These are phyloP conservation scores for Tipula lateralis DNA, from an alignment of 2,888 invertebrate genomes.

Conservation along the genomic window DNA sequence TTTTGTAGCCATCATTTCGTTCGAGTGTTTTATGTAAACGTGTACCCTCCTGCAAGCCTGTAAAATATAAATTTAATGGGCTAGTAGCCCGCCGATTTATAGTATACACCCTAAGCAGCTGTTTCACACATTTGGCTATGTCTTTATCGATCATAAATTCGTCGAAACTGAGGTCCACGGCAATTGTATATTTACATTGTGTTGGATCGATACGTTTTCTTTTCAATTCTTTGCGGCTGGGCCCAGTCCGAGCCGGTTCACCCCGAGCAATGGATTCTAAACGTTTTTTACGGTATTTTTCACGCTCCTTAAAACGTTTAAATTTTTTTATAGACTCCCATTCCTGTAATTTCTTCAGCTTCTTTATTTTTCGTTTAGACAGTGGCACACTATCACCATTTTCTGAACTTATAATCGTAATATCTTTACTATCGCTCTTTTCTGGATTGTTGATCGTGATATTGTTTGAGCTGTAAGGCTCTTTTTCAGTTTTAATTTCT, in stretches of 20 bases:
- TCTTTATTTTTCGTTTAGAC: conserved; percentile 63
- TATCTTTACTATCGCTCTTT: neutral
- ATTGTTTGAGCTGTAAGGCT: too few species aligned
- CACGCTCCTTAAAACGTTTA: conserved; percentile 68
- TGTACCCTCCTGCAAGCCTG: conserved; percentile 65
- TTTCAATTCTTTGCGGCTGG: conserved; percentile 76
- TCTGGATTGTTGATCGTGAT: neutral
- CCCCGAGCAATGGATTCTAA: conserved; percentile 66
- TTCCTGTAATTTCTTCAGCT: conserved; percentile 63
- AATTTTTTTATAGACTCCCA: conserved; percentile 66
- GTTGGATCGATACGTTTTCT: conserved; percentile 57
- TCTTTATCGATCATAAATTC: conserved; percentile 86
- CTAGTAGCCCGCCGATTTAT: conserved; percentile 74
- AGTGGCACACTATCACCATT: conserved; percentile 34
- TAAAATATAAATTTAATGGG: conserved; percentile 78
- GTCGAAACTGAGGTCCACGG: conserved; percentile 88
- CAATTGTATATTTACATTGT: conserved; percentile 54
- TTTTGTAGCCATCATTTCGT: conserved; percentile 78
- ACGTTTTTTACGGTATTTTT: conserved; percentile 64
- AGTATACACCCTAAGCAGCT: conserved; percentile 85
- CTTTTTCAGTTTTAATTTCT: too few species aligned
- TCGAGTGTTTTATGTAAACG: conserved; percentile 68
- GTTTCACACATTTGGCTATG: conserved; percentile 82
- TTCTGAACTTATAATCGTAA: too few species aligned
- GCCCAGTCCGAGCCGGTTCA: conserved; percentile 58